Evolutionary conservation across 2,888 invertebrate species (phyloP).

Genomic region (Drosophila rellima): DNA sequence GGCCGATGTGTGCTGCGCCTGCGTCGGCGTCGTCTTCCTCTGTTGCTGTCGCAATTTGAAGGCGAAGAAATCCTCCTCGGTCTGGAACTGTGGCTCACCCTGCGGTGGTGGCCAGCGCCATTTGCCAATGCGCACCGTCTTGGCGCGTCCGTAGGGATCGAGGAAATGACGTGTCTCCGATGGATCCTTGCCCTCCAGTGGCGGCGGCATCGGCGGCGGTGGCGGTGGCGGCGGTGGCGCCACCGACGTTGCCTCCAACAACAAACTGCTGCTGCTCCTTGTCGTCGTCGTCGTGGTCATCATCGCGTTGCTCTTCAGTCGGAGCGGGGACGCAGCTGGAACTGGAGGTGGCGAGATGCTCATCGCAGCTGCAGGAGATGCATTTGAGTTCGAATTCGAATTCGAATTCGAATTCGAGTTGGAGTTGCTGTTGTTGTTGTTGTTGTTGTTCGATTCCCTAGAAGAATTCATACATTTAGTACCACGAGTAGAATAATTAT

Average conservation of each 20-base stretch:
- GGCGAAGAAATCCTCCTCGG: slow-evolving; percentile 94
- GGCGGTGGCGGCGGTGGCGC: slow-evolving; percentile 88
- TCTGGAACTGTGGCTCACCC: slow-evolving; percentile 89
- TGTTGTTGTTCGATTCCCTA: slow-evolving; percentile 8
- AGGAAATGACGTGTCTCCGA: slow-evolving; percentile 93
- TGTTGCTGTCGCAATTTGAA: slow-evolving; percentile 95
- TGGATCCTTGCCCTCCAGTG: slow-evolving; percentile 92
- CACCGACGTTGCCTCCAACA: slow-evolving; percentile 76
- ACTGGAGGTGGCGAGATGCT: slow-evolving; percentile 42
- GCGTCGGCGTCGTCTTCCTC: slow-evolving; percentile 93
- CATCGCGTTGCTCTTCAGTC: slow-evolving; percentile 78
- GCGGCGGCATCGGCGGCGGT: slow-evolving; percentile 96
- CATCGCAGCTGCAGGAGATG: slow-evolving; percentile 28
- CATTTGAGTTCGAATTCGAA: slow-evolving; percentile 2
- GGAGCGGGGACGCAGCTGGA: slow-evolving; percentile 1
- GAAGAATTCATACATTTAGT: too few species aligned
- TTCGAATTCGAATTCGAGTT: too few species aligned
- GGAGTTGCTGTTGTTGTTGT: slow-evolving; percentile 18
- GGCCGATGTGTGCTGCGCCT: slow-evolving; percentile 87
- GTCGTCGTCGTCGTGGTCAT: slow-evolving; percentile 35
- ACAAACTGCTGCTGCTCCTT: slow-evolving; percentile 72
- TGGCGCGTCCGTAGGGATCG: slow-evolving; percentile 96
- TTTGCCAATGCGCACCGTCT: slow-evolving; percentile 97
- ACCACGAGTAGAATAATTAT: too few species aligned
- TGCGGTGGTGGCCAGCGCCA: slow-evolving; percentile 98